Evolutionary conservation across 2,888 invertebrate species (phyloP).

Genomic region (Netelia inedita): DNA sequence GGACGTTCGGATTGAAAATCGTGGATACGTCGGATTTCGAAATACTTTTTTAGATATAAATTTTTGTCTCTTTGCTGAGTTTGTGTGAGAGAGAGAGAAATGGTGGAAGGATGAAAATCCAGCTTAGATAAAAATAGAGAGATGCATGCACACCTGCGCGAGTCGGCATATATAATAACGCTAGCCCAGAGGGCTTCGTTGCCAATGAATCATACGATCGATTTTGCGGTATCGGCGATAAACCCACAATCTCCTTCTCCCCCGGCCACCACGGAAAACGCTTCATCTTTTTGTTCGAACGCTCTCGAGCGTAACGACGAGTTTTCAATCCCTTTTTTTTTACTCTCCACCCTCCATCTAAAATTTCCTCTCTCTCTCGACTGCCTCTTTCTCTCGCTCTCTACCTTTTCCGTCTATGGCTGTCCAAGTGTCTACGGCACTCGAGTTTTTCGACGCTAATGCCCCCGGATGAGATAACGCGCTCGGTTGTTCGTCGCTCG

Average conservation of each 20-base stretch:
- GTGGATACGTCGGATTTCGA: slow-evolving; percentile 3
- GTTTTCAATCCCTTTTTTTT: slow-evolving; percentile 40
- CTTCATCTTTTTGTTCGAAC: slow-evolving; percentile 51
- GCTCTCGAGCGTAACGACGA: slow-evolving; percentile 40
- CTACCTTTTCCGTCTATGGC: not conserved
- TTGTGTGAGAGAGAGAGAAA: no score
- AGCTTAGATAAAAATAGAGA: slow-evolving; percentile 30
- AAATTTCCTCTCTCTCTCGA: not conserved
- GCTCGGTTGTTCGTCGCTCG: slow-evolving; percentile 5
- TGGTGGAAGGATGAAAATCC: slow-evolving; percentile 16
- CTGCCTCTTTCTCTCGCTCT: slow-evolving; percentile 2
- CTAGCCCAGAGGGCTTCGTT: slow-evolving; percentile 36
- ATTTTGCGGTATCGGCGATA: slow-evolving; percentile 46
- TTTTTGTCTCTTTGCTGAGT: not conserved
- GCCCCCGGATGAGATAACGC: slow-evolving; percentile 11
- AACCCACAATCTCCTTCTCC: slow-evolving; percentile 43
- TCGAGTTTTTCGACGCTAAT: slow-evolving; percentile 25
- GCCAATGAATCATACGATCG: slow-evolving; percentile 54
- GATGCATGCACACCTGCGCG: slow-evolving; percentile 48
- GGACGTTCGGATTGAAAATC: not conserved
- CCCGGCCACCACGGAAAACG: slow-evolving; percentile 20
- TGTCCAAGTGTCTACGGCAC: slow-evolving; percentile 5
- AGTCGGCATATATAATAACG: slow-evolving; percentile 53
- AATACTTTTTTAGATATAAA: slow-evolving; percentile 8
- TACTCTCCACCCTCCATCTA: not conserved